These are phyloP conservation scores for Apocheima hispidaria DNA, from an alignment of 2,888 invertebrate species.

Conservation along the genomic window DNA sequence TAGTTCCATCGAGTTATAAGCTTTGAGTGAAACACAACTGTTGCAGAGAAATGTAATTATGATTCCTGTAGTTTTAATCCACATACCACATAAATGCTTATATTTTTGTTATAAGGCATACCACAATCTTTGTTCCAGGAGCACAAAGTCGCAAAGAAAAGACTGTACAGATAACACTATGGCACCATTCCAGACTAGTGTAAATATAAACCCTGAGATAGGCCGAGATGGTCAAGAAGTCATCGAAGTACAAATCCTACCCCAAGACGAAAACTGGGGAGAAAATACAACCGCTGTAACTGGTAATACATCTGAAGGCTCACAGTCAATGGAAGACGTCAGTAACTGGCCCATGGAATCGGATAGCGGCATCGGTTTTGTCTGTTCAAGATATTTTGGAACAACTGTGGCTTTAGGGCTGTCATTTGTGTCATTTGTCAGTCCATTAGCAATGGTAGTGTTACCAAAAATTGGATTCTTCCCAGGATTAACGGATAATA, in stretches of 20 bases:
- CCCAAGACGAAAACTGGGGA: slow-evolving; percentile 99
- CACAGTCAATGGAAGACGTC: slow-evolving; percentile 96
- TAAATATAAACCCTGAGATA: slow-evolving; percentile 92
- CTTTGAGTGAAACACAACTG: not conserved
- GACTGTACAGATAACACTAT: slow-evolving; percentile 88
- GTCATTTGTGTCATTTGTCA: slow-evolving; percentile 93
- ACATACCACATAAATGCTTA: too few relatives aligned
- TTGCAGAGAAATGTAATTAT: not conserved
- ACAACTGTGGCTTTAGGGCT: slow-evolving; percentile 92
- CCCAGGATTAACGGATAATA: slow-evolving; percentile 89
- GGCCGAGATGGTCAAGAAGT: slow-evolving; percentile 94
- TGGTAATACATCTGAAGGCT: slow-evolving; percentile 98
- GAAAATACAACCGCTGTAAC: slow-evolving; percentile 99
- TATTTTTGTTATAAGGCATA: too few relatives aligned
- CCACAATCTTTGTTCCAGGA: slow-evolving; percentile 77
- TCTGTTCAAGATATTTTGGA: slow-evolving; percentile 94
- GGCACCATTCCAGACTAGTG: slow-evolving; percentile 95
- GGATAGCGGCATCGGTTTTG: slow-evolving; percentile 89
- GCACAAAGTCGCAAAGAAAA: slow-evolving; percentile 89
- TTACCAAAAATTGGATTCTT: slow-evolving; percentile 96
- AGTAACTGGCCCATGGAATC: slow-evolving; percentile 93
- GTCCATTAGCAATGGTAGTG: slow-evolving; percentile 97
- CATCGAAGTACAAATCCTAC: slow-evolving; percentile 97
- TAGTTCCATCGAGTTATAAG: not conserved
- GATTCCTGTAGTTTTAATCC: not conserved